Percentiles rank a stretch among this genome's conserved stretches.
Evolutionary conservation across 2,888 invertebrate genomes (phyloP).

Genomic region (Epistrophella euchroma): DNA sequence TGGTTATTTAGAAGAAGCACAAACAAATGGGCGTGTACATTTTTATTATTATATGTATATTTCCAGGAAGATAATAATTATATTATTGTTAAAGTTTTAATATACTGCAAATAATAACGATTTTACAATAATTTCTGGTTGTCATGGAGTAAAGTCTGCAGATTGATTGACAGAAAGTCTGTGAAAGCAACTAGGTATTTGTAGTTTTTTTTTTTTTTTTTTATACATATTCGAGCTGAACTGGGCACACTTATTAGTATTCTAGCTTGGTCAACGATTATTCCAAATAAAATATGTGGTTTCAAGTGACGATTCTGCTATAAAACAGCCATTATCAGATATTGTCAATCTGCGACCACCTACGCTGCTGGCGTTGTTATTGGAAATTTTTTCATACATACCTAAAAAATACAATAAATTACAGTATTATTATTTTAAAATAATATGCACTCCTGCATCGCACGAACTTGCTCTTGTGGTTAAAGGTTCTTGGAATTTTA

Average conservation of each 20-base stretch:
- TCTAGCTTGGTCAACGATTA: not conserved
- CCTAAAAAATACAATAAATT: too few species aligned
- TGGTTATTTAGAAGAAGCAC: conserved; percentile 18
- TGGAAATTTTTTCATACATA: too few species aligned
- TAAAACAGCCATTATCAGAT: not conserved
- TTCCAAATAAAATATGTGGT: not conserved
- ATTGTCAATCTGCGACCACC: not conserved
- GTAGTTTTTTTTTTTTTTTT: not conserved
- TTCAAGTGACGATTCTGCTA: not conserved
- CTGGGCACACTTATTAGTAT: not conserved
- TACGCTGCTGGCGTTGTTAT: too few species aligned
- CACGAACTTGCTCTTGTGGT: too few species aligned
- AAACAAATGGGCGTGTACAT: conserved; percentile 28
- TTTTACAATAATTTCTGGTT: not conserved
- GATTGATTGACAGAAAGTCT: not conserved
- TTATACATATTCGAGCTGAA: too few species aligned
- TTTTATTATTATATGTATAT: not conserved
- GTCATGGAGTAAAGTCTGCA: not conserved
- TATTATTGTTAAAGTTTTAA: not conserved
- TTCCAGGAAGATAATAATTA: not conserved
- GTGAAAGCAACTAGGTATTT: not conserved
- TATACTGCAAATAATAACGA: not conserved
- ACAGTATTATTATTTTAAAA: too few species aligned
- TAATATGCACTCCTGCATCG: too few species aligned
- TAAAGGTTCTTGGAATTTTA: too few species aligned